These are phyloP conservation scores for Agrotis exclamationis DNA, from an alignment of 2,888 invertebrate species.

Conservation along the genomic window DNA sequence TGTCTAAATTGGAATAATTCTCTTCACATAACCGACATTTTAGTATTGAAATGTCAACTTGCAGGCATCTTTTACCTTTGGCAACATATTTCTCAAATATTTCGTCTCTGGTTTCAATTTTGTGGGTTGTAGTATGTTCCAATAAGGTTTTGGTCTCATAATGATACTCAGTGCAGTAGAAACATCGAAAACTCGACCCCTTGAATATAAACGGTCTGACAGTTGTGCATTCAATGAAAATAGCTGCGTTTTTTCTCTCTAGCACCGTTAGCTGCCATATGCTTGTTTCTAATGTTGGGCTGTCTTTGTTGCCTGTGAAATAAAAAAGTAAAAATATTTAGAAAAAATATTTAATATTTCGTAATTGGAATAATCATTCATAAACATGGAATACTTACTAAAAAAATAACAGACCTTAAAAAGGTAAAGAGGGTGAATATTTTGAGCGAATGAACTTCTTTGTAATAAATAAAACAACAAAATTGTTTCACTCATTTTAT, in stretches of 20 bases:
- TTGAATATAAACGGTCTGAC: slow-evolving; percentile 79
- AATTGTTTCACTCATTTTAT: slow-evolving; percentile 1
- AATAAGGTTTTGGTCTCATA: slow-evolving; percentile 69
- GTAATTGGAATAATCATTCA: no score
- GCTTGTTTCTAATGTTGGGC: slow-evolving; percentile 65
- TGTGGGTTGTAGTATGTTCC: slow-evolving; percentile 73
- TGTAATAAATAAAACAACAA: slow-evolving; percentile 22
- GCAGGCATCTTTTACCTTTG: slow-evolving; percentile 73
- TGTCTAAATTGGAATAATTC: slow-evolving; percentile 64
- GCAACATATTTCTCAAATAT: slow-evolving; percentile 72
- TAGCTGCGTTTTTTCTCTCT: slow-evolving; percentile 78
- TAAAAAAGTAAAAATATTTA: neutral
- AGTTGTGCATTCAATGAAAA: slow-evolving; percentile 75
- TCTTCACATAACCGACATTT: slow-evolving; percentile 74
- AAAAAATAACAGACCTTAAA: no score
- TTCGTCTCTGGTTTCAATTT: slow-evolving; percentile 52
- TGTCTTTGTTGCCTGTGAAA: slow-evolving; percentile 61
- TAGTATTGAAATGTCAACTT: slow-evolving; percentile 77
- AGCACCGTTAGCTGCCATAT: slow-evolving; percentile 79
- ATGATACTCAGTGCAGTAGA: slow-evolving; percentile 76
- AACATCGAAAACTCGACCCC: slow-evolving; percentile 80
- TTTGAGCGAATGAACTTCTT: neutral
- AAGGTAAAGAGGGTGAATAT: neutral
- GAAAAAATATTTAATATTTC: no score
- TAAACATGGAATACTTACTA: slow-evolving; percentile 27